Percentiles rank a stretch among this genome's conserved stretches.
phyloP scores from a whole-genome alignment of 2,888 invertebrate species.

The Hyposoter didymator region DNA sequence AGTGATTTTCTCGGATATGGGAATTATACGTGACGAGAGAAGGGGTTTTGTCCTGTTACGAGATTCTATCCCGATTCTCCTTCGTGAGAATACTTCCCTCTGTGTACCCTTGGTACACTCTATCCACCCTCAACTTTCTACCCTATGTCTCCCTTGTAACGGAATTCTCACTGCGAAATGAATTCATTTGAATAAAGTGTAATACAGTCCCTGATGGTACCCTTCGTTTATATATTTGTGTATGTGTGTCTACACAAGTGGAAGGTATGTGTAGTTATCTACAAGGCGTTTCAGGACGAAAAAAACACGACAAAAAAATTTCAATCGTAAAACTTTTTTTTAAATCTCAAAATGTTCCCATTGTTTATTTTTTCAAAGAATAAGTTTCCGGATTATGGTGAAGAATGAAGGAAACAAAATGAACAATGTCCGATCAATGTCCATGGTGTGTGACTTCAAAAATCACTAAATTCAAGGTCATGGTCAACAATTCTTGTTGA shows the following conservation, averaged over 20 bases:
- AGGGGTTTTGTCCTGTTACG: constrained; percentile 49
- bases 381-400: no score
- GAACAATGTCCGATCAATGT: no score
- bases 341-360: neutral
- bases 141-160: constrained; percentile 23
- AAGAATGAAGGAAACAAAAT: no score
- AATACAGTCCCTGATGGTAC: constrained; percentile 35
- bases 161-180: constrained; percentile 61
- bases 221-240: constrained; percentile 16
- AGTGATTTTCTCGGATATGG: constrained; percentile 62
- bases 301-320: neutral
- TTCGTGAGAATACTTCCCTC: neutral
- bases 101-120: constrained; percentile 41
- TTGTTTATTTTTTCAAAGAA: no score
- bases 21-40: constrained; percentile 53
- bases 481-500: no score
- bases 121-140: constrained; percentile 54
- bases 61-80: constrained; percentile 36
- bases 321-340: neutral
- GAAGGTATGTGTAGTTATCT: neutral
- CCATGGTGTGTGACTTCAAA: no score
- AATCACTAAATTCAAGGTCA: no score
- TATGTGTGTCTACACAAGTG: constrained; percentile 1
- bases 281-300: neutral
- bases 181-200: constrained; percentile 68